Base-by-base conservation (phyloP, 2,797 vertebrate genomes). In the Columba guinea region DNA sequence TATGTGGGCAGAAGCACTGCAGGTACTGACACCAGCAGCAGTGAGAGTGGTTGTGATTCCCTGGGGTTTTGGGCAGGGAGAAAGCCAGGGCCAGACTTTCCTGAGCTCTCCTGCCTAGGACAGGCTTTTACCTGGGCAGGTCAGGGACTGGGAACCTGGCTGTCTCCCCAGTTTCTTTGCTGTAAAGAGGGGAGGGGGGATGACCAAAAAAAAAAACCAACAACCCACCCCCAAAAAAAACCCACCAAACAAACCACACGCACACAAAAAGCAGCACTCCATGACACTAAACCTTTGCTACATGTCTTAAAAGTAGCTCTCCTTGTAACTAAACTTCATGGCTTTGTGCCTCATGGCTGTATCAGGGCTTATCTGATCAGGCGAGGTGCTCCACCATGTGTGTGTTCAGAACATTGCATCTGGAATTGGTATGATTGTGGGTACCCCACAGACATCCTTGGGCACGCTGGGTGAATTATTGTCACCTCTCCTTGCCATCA, bases 401-500 rank as follows among this genome's bases (percentile, higher is more conserved):
- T 20, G 56, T 56, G 28, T 26, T 75, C 30, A 30, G 56, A 37
- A 27, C 27, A 46, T 44, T 71, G 41, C 23, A 75, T 53, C 49
- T 26, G 13, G 62, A 55, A 32, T 24, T 81, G 3, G 7, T 11
- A 44, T 28, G 69, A 10, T 32, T 4, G 6, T 37, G 1, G 34
- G 32, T 4, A 19, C 41, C 75, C 34, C 1, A 1, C 41, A 62
- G 28, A 5, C 12, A 9, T 5, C 23, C 22, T 27, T 2, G 3
- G 62, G 49, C 39, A 55, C 2, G 3, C 18, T 28, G 11, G 4
- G 21, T 49, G 28, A 70, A 30, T 37, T 55, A 30, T 41, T 46
- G 27, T 17, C 52, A 35, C 18, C 18, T 78, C 22, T 48, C 4
- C 15, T 55, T 3, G 2, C 16, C 27, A 19, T 49, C 48, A 4